Conservation (phyloP, 2,888 invertebrate genomes). For the Phalera bucephala region DNA sequence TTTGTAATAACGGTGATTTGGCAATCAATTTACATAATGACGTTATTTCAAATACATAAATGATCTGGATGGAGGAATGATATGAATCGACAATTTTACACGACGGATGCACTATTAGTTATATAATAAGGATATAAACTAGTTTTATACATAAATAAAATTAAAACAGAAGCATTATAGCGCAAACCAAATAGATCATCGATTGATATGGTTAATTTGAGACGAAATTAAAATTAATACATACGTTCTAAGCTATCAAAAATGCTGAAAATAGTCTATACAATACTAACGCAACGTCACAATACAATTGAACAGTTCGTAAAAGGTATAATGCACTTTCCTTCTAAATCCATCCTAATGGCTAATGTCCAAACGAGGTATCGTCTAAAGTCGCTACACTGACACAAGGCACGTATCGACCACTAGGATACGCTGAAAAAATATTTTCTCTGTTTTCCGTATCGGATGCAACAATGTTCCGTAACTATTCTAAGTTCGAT, state of each 20-base stretch:
- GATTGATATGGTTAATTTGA: conserved; percentile 65
- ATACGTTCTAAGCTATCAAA: conserved; percentile 56
- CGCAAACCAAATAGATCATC: conserved; percentile 40
- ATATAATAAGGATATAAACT: conserved; percentile 20
- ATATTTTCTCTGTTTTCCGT: conserved; percentile 66
- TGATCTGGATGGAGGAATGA: conserved; percentile 71
- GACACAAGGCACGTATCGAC: conserved; percentile 74
- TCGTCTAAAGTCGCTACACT: conserved; percentile 44
- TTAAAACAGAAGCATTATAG: conserved; percentile 15
- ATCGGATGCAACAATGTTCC: conserved; percentile 39
- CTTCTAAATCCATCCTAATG: conserved; percentile 22
- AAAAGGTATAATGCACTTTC: conserved; percentile 35
- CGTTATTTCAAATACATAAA: conserved; percentile 17
- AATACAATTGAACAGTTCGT: conserved; percentile 28
- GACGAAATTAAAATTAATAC: conserved; percentile 47
- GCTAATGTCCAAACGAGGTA: conserved; percentile 33
- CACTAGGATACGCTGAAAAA: conserved; percentile 74
- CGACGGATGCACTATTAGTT: conserved; percentile 11
- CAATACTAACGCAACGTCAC: conserved; percentile 44
- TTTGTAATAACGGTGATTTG: conserved; percentile 26
- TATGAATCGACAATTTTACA: conserved; percentile 50
- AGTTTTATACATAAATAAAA: conserved; percentile 14
- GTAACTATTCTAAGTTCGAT: conserved; percentile 35
- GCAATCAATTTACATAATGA: conserved; percentile 17
- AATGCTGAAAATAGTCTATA: conserved; percentile 71